Evolutionary conservation across 2,113 vertebrate genomes (phyloP), one percentile per base, ranked within the genome.

Genomic region (Carassius carassius): DNA sequence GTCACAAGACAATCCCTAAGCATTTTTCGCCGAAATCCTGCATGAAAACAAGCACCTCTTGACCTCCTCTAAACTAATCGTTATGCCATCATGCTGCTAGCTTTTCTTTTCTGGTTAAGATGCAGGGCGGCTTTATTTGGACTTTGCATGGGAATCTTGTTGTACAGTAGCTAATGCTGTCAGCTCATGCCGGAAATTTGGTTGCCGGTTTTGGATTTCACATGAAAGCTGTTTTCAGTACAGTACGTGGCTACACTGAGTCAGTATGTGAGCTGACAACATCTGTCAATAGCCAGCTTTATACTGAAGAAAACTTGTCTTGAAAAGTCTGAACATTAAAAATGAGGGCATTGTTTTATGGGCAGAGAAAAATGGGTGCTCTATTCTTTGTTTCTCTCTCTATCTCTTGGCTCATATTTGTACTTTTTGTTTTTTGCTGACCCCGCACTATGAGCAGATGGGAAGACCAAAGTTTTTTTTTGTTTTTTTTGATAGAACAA

Each of bases 1-100:
- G 25, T 65, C 54, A 54, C 29, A 41, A 84, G 35, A 56, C 62
- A 67, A 81, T 65, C 81, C 84, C 82, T 82, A 70, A 90, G 91
- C 84, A 76, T 86, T 88, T 81, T 90, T 74, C 78, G 84, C 73
- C 77, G 88, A 91, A 92, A 92, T 91, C 90, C 88, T 74, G 84
- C 87, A 88, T 35, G 62, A 86, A 87, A 85, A 83, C 78, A 88
- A 88, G 83, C 78, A 90, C 74, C 56, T 41, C 63, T 60, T 91
- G 88, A 91, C 91, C 86, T 78, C 19, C 51, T 78, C 75, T 35
- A 58, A 58, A 78, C 25, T 58, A 78, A 58, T 78, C 75, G 16
- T 76, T 25, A 25, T 37, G 23, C 13, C 44, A 54, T 54, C 16
- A 10, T n/a, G 17, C 25, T 75, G 44, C 23, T 16, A 32, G 75